A percentile compares a stretch with the other conserved stretches of the same genome.
These are phyloP conservation scores for Poeciliopsis infans DNA, from an alignment of 2,797 vertebrate genomes.

Conservation along the genomic window DNA sequence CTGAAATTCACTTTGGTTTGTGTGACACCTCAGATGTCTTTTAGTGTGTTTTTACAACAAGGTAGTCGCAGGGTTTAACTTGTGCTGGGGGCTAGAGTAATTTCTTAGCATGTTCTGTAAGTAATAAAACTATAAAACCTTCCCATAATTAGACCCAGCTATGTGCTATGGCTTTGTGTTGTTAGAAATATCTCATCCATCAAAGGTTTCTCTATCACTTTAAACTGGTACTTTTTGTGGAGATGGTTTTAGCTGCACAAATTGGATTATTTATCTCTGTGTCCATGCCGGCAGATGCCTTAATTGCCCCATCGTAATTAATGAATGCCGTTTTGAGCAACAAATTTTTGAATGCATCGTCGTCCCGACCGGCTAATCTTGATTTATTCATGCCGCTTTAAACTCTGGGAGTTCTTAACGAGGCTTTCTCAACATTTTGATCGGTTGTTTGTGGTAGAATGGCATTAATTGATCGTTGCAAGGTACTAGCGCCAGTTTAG, in stretches of 20 bases:
- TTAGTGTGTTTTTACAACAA: background rate
- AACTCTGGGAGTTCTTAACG: background rate
- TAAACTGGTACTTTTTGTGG: background rate
- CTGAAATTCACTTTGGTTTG: background rate
- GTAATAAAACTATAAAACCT: background rate
- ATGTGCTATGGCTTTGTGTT: background rate
- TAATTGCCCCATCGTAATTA: background rate
- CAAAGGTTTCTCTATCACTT: background rate
- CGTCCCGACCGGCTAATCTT: background rate
- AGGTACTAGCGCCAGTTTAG: background rate
- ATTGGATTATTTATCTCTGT: slow-evolving; percentile 7
- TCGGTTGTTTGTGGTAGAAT: background rate
- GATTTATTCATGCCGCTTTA: background rate
- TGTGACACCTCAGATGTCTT: background rate
- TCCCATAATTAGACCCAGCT: background rate
- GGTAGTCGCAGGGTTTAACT: background rate
- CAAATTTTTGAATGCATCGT: background rate
- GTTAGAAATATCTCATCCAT: background rate
- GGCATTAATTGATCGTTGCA: background rate
- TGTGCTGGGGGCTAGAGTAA: background rate
- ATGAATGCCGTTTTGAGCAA: background rate
- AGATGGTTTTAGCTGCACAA: background rate
- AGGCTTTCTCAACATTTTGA: background rate
- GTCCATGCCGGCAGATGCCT: background rate
- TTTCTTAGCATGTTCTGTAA: background rate